phyloP scores from a whole-genome alignment of 2,888 invertebrate genomes.

The Tineola bisselliella region DNA sequence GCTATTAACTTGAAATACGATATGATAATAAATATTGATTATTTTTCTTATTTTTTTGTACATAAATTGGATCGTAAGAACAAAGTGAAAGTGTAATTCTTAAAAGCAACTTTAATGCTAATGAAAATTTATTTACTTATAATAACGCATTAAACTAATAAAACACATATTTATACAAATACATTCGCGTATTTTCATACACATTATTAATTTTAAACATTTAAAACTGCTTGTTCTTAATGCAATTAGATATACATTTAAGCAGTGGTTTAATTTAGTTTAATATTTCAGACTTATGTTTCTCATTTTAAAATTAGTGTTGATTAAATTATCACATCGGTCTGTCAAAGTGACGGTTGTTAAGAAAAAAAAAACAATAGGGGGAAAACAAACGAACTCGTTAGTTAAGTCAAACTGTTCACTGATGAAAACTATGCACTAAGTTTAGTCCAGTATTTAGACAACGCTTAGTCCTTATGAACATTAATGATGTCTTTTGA shows the following conservation, averaged over 20 bases:
- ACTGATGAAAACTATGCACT: not conserved
- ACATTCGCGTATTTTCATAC: no score
- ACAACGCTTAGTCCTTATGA: not conserved
- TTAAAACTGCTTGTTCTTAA: no score
- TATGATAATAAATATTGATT: slow-evolving; percentile 9
- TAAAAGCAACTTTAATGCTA: not conserved
- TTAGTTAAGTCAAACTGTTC: not conserved
- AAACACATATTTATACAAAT: no score
- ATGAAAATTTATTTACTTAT: no score
- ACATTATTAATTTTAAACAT: no score
- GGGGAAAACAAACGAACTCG: not conserved
- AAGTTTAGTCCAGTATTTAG: not conserved
- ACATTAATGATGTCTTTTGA: not conserved
- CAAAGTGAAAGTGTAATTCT: not conserved
- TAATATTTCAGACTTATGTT: no score
- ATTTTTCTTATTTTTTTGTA: not conserved
- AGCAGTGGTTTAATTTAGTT: no score
- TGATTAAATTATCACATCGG: no score
- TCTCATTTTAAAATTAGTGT: no score
- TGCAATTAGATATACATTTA: no score
- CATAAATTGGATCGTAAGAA: not conserved
- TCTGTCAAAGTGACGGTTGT: no score
- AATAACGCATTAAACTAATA: no score
- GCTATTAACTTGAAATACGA: slow-evolving; percentile 1
- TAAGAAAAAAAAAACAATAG: not conserved